A percentile compares a stretch with the other conserved stretches of the same genome.
These are phyloP conservation scores for Poeciliopsis presidionis DNA, from an alignment of 2,797 vertebrate genomes.

Conservation along the genomic window DNA sequence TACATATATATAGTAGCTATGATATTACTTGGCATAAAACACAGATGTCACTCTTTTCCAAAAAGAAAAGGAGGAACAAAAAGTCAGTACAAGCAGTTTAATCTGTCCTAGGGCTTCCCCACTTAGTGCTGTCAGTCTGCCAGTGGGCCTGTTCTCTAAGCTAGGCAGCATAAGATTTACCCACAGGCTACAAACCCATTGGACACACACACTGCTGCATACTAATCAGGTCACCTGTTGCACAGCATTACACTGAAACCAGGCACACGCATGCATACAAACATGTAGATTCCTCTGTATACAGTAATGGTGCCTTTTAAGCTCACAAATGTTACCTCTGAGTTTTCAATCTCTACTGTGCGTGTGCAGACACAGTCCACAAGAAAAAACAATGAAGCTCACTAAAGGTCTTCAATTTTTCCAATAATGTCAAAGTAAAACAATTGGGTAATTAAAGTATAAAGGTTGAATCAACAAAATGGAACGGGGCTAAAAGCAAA, in stretches of 20 bases:
- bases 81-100: slow-evolving; percentile 37
- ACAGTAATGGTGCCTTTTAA: not conserved
- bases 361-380: not conserved
- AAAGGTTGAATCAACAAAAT: not conserved
- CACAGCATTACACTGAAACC: slow-evolving; percentile 41
- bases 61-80: not conserved
- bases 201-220: slow-evolving; percentile 49
- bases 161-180: slow-evolving; percentile 49
- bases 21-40: not conserved
- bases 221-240: slow-evolving; percentile 72
- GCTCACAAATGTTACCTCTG: not conserved
- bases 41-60: not conserved
- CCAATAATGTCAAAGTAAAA: not conserved
- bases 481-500: not conserved
- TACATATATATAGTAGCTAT: not conserved
- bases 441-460: not conserved
- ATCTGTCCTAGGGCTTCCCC: slow-evolving; percentile 58
- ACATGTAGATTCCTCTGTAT: not conserved
- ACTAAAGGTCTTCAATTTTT: slow-evolving; percentile 12
- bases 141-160: slow-evolving; percentile 34
- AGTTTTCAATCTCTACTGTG: slow-evolving; percentile 9
- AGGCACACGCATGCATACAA: slow-evolving; percentile 2
- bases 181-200: slow-evolving; percentile 46
- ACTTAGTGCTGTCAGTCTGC: slow-evolving; percentile 54
- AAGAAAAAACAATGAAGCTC: slow-evolving; percentile 16